Base-by-base conservation (phyloP, 2,797 vertebrate genomes). In the Brachyrhaphis roseni region DNA sequence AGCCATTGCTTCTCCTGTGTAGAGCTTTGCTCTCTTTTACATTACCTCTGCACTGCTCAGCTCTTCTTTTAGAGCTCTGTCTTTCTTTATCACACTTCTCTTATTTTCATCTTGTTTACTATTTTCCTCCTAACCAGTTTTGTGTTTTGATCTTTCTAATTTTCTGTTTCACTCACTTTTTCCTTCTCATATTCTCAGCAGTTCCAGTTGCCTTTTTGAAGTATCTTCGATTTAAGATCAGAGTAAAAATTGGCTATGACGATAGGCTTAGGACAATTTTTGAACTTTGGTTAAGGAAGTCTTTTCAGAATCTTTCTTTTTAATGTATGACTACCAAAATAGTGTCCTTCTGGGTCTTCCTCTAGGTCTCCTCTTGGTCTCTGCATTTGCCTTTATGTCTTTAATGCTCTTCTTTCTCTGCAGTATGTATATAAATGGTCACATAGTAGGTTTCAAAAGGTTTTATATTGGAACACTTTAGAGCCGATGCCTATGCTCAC, bases 31-130 rank as follows among this genome's bases (percentile, higher is more conserved):
- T 74, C 72, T 76, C 59, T 53, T 86, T 64, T 53, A 70, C 78
- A 73, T 78, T n/a, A 76, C 16, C n/a, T 71, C 80, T 86, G 72
- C 73, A 84, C 53, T 82, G 59, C 73, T 80, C 66, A 55, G 68
- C 77, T 80, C 71, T 71, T 78, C 70, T 73, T 79, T 59, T 83
- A 80, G 82, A 84, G 82, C 46, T 20, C 71, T 13, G 0, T 85
- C 72, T 43, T 79, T 83, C 66, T 74, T 39, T 39, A 13, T 51
- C 77, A 49, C 28, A 49, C 36, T 23, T 55, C 16, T 12, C 2
- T 8, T 43, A 45, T 15, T 66, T 28, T 39, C 5, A 15, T 8
- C 20, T 28, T n/a, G 39, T 10, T n/a, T 72, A 0, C 77, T 77
- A 74, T 31, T 47, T 78, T 51, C 55, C 15, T 46, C 18, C 4